Evolutionary conservation across 92 coral and sea anemone genomes (phyloP), one percentile per base, ranked within the genome.

Genomic region (Isaurus tuberculatus): DNA sequence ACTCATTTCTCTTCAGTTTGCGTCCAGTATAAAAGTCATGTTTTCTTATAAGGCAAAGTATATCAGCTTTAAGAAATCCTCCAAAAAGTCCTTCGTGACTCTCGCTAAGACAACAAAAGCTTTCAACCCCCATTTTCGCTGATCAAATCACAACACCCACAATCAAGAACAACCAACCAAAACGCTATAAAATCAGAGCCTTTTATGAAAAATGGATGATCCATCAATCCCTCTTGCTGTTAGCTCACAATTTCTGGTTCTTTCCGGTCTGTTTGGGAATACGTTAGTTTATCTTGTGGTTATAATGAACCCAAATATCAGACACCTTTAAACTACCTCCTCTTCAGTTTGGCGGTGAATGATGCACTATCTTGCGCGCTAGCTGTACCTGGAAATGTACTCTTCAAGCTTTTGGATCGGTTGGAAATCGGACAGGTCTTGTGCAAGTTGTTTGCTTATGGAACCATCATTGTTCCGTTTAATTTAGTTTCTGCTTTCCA

Each of bases 251-350:
- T 13, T 70, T n/a, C 53, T 70, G 74, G 20, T 27, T 10, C 7
- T 34, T 11, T 70, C 17, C 28, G n/a, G 48, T 15, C 16, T 70
- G 8, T 36, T 70, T 37, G 74, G 74, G 17, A 70, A 70, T 51
- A 34, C 49, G 4, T 33, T 68, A 68, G 48, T 68, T 15, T 68
- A 46, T 20, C 73, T 68, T 68, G 73, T 19, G 0, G 9, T 68
- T 68, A 8, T 68, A 22, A 26, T 68, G 43, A 68, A 68, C 73
- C 40, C 13, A 68, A n/a, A 32, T 19, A 68, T 68, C n/a, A 30
- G 48, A 68, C 73, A 5, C 73, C 73, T 27, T 68, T 68, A 31
- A 68, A 68, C 48, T 68, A 16, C 34, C 43, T 68, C 9, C 25
- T 68, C 9, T 68, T 68, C 14, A 68, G 43, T 26, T 33, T 68